Base-by-base conservation (phyloP, 23 tunicate genomes). In the Clavelina lepadiformis region DNA sequence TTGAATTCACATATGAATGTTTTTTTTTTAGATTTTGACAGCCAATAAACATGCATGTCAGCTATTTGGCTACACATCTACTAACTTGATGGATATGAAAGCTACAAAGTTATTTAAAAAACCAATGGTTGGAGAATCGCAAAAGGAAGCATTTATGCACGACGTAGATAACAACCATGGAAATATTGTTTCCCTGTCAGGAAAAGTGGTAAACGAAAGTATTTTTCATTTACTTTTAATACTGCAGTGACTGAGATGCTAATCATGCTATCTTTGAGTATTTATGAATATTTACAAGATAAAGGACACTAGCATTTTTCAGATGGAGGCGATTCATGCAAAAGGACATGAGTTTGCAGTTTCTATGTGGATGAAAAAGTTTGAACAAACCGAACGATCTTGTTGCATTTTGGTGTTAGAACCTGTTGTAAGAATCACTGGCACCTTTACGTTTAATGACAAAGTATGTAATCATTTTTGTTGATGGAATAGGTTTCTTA, bases 301-400 rank as follows among this genome's bases (percentile, higher is more conserved):
- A 41, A 41, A 8, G 11, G 15, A 41, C 49, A 37, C 29, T 2
- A 24, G 11, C 25, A 22, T 25, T 51, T 32, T 68, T 15, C 51
- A 84, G 93, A 63, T 69, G 65, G 93, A 84, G 47, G 72, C 65
- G 23, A 60, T 67, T 27, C 49, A 68, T 8, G 69, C 55, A 44
- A 35, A 51, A 51, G 82, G 78, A 27, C 21, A 67, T 15, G 60
- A 24, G 1, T n/a, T 84, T 26, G 61, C 93, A 1, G 93, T 75
- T 34, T 84, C 82, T 1, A 62, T 84, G 56, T 75, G 82, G 93
- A 50, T 50, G 33, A 68, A 55, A 52, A 68, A 59, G 53, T 41
- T 59, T 30, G 76, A 84, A 49, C 76, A 73, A 35, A 46, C 56
- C 5, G 69, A 62, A 3, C 23, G 76, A 33, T 2, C 28, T 28